Conservation (phyloP, 2,797 vertebrate species). For the Crocodylus rhombifer region DNA sequence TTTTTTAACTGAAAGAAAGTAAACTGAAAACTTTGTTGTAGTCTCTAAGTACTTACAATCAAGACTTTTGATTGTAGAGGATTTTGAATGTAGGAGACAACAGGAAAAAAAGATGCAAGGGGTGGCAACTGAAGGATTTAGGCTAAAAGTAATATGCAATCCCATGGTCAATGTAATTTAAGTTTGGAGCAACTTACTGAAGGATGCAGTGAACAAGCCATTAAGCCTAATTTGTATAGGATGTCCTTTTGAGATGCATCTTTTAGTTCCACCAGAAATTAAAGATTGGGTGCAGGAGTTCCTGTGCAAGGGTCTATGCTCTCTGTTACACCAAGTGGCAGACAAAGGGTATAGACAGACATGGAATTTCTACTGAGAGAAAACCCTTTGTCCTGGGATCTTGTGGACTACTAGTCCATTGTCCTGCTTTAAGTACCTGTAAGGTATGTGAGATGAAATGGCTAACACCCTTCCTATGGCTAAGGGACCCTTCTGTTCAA, state of each 20-base stretch:
- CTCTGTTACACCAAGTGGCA: background rate
- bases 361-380: too few relatives aligned
- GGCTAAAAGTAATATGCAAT: background rate
- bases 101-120: background rate
- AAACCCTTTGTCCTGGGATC: too few relatives aligned
- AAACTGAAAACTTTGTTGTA: background rate
- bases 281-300: background rate
- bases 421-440: too few relatives aligned
- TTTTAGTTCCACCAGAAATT: slow-evolving; percentile 4
- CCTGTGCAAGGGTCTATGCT: background rate
- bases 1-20: background rate
- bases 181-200: background rate
- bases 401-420: too few relatives aligned
- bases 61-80: background rate
- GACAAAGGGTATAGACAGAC: background rate
- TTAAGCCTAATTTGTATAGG: background rate
- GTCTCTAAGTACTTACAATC: background rate
- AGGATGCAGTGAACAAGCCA: background rate
- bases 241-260: background rate
- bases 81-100: background rate
- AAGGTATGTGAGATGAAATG: too few relatives aligned
- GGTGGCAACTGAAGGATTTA: slow-evolving; percentile 4
- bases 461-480: too few relatives aligned
- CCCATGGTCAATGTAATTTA: background rate
- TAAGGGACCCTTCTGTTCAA: too few relatives aligned